Evolutionary conservation across 2,888 invertebrate genomes (phyloP), one percentile per base, ranked within the genome.

Genomic region (Tetranychus truncatus): DNA sequence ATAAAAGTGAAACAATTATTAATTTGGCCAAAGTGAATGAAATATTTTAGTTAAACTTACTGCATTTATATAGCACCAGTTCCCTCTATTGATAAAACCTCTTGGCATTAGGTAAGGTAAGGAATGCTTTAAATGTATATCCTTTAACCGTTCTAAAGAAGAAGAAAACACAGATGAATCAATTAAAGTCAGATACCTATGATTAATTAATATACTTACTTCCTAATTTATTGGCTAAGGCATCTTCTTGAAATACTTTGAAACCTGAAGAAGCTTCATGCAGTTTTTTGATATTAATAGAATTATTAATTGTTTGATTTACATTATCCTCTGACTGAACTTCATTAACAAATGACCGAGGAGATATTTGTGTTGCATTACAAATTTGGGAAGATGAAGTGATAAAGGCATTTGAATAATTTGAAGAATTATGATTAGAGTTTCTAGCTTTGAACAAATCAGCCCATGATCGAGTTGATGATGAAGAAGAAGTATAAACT

Each of bases 1-100:
- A 74, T 6, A n/a, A 55, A 74, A 77, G 66, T 66, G 74, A 74
- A 75, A 46, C 45, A 4, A 44, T 66, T 15, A 73, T 6, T 24
- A 20, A 71, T 69, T 74, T 45, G 21, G 73, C 69, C 45, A 72
- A 65, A 45, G 72, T 21, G 45, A 65, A 20, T 24, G 45, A n/a
- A 6, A 21, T 21, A 45, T 7, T 66, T 45, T 20, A 8, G 65
- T 34, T 3, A 44, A 66, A 78, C 77, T 45, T 82, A 82, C 82
- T 24, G 95, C 91, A 84, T 96, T 96, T 77, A 95, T 92, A 82
- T 95, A 96, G 84, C 96, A 96, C 84, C 93, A 95, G 84, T 95
- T 96, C 78, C 92, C 92, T 78, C 90, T 89, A 83, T 96, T 96
- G 75, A 90, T 90, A 73, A 96, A 86, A 1, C 96, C 96, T 74